Conservation (phyloP, 2,888 invertebrate species). For the Tipula lateralis region DNA sequence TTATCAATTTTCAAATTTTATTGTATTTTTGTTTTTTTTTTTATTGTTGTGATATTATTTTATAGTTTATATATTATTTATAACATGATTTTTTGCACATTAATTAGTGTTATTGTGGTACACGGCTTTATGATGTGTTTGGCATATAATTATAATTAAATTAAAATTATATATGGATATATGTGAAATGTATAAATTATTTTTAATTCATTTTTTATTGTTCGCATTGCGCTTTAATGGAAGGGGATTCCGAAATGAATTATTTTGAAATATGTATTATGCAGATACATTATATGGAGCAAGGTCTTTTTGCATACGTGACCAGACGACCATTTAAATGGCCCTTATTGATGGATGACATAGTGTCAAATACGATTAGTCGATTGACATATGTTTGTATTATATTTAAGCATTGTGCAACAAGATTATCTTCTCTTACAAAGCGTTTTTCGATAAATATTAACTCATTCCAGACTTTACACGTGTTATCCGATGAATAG, state of each 20-base stretch:
- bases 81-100: not conserved
- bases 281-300: not conserved
- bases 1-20: not conserved
- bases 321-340: not conserved
- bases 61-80: not conserved
- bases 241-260: not conserved
- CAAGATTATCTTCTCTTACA: too few relatives aligned
- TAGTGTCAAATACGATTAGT: too few relatives aligned
- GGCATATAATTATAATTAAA: not conserved
- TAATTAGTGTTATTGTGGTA: not conserved
- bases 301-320: not conserved
- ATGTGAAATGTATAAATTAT: not conserved
- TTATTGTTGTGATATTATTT: not conserved
- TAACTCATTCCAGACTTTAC: too few relatives aligned
- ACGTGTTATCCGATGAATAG: too few relatives aligned
- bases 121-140: not conserved
- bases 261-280: not conserved
- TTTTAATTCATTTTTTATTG: not conserved
- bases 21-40: not conserved
- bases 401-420: too few relatives aligned
- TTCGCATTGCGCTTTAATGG: not conserved
- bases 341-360: too few relatives aligned
- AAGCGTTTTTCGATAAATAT: too few relatives aligned
- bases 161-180: not conserved
- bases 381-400: too few relatives aligned